Conservation (phyloP, 1,140 invertebrate species). For the Palaemon carinicauda region DNA sequence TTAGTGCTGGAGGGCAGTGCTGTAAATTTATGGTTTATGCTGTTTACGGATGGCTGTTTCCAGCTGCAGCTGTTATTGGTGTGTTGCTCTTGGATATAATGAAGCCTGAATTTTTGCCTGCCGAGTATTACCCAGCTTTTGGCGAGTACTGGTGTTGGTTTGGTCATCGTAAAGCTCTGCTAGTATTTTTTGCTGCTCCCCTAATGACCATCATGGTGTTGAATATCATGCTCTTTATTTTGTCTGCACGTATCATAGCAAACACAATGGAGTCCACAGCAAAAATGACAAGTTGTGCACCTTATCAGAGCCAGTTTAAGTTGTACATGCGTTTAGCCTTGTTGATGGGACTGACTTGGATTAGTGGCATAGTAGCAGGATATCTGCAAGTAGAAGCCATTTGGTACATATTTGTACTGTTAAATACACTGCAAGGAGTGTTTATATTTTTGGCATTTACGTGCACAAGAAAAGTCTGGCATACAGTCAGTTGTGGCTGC, state of each 20-base stretch:
- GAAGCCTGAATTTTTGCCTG: conserved; percentile 62
- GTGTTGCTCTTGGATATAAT: conserved; percentile 68
- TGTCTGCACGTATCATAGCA: conserved; percentile 69
- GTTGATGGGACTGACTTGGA: conserved; percentile 70
- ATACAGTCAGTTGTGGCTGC: conserved; percentile 29
- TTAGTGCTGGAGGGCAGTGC: conserved; percentile 64
- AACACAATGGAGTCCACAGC: conserved; percentile 65
- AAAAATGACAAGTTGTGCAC: conserved; percentile 62
- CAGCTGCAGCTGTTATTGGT: conserved; percentile 66
- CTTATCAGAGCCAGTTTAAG: conserved; percentile 65
- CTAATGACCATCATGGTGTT: conserved; percentile 66
- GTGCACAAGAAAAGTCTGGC: conserved; percentile 63
- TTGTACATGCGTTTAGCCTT: conserved; percentile 70
- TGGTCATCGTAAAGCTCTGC: conserved; percentile 66
- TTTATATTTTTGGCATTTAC: conserved; percentile 72
- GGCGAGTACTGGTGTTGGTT: conserved; percentile 70
- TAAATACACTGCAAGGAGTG: conserved; percentile 71
- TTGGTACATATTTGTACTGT: conserved; percentile 68
- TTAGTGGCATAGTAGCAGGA: conserved; percentile 67
- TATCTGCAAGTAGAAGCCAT: conserved; percentile 65
- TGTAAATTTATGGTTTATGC: conserved; percentile 68
- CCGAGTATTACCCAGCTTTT: conserved; percentile 66
- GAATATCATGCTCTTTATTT: conserved; percentile 69
- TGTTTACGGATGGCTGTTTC: conserved; percentile 69
- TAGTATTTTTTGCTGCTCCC: conserved; percentile 70